Evolutionary conservation across 2,888 invertebrate genomes (phyloP), one percentile per base, ranked within the genome.

Genomic region (Drosophila villosipedis): DNA sequence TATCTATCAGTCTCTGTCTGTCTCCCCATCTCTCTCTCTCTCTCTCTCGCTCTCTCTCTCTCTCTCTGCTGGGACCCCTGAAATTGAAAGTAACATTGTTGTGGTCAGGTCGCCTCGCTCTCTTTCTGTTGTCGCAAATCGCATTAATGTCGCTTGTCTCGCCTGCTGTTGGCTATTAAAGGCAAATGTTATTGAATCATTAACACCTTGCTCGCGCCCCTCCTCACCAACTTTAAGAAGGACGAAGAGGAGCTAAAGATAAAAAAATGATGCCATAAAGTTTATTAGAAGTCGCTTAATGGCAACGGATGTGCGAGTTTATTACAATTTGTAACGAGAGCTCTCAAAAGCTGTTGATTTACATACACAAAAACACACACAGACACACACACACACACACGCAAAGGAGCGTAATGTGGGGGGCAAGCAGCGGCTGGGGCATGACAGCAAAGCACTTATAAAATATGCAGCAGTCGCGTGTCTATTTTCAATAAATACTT

Each of bases 381-480:
- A 68, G 41, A 68, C 28, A 65, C 43, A 50, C 25, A 52, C 12
- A 57, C 66, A 50, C 28, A 54, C 54, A 68, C 43, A 43, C 47
- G 47, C 47, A 47, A 47, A 52, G 25, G 7, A 62, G 22, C 19
- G n/a, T 7, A 22, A 1, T 43, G 39, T 19, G 6, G 43, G n/a
- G 31, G 14, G 16, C 25, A 47, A 19, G 39, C n/a, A 16, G 25
- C 19, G 39, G 49, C 31, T 33, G 33, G 12, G 28, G 41, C 68
- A 31, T 31, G 58, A 58, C 50, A 70, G 39, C 50, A 58, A 55
- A 72, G 47, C 71, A 73, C 83, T 84, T 81, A 83, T 91, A 90
- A 90, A 90, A 89, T 89, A 90, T 91, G 84, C 84, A 83, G 71
- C 68, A 70, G 68, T 91, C 88, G 91, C 90, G 87, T 90, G 90